Base-by-base conservation (phyloP, 2,113 vertebrate species). In the Alaudala cheleensis region DNA sequence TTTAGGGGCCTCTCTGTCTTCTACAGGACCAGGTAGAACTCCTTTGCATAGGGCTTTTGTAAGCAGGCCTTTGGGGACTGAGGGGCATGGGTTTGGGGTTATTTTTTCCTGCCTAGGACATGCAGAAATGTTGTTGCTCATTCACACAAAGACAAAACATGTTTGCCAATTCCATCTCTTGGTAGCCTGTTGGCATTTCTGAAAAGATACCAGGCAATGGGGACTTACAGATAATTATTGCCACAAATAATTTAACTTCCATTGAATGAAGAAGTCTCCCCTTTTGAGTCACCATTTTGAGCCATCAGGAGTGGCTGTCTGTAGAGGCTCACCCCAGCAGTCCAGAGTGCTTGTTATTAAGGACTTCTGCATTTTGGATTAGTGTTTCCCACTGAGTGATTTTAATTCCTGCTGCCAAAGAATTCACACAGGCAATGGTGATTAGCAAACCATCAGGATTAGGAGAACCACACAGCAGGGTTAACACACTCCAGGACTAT, bases 1-100 rank as follows among this genome's bases (percentile, higher is more conserved):
- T 97, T 97, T 93, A 96, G 92, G 92, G 93, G 92, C 91, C 87
- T 96, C 91, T 97, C 93, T 96, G 89, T 96, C 91, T 95, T 94
- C 95, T 97, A 93, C 92, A 96, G 86, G 87, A 92, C 95, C 96
- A 94, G 86, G 94, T 97, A 95, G 96, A 97, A 87, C 67, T 96
- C 80, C 93, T 97, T 96, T 96, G 89, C 85, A 81, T 71, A 96
- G 96, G 95, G 88, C 93, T 96, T 92, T 93, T 65, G 31, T 96
- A 87, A 96, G 95, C 92, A 90, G 90, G 91, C 61, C 93, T 96
- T 81, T 96, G 95, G 92, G 95, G 95, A 81, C 47, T 74, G 5
- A 80, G 2, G 96, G 96, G 95, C 76, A 93, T 74, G 95, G 96
- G 96, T 93, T 96, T 88, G 88, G 96, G 95, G 67, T 86, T 54